Base-by-base conservation (phyloP, 2,888 invertebrate species). In the Stramonita haemastoma region DNA sequence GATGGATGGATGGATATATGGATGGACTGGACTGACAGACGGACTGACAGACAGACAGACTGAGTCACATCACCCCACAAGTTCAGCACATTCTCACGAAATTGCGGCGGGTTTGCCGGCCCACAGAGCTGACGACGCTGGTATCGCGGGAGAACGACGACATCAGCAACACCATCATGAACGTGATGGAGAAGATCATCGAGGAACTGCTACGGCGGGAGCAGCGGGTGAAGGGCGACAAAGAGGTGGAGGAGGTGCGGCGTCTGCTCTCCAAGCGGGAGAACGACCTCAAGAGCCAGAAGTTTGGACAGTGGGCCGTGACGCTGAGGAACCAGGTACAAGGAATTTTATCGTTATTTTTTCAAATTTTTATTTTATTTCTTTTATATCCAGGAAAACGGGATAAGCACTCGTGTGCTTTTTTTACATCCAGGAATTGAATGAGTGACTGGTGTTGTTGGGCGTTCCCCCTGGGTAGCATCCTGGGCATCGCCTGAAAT, bases 251-350 rank as follows among this genome's bases (percentile, higher is more conserved):
- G 81, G 77, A 83, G n/a, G 89, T 90, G n/a, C 57, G 46, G 79
- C 87, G 34, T 11, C 83, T 89, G 56, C 87, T 89, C 60, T 89
- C 46, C 56, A 90, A 89, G 34, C 66, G 36, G 0, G 89, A 87
- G 36, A 86, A 60, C 5, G 86, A 91, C 66, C 87, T 88, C 36
- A 92, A 90, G 57, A 85, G 81, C 36, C 92, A 90, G 88, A 70
- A 56, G 22, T 92, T 91, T 87, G 90, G 89, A 32, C 92, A 92
- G 87, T 92, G 92, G 92, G 91, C 91, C 26, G 89, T 90, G 6
- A 84, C 70, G 26, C 70, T 91, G 79, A 87, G 84, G 46, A 87
- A 90, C 36, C 87, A 87, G 60, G 89, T 91, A 36, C 77, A 77
- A 56, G 81, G 34, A 86, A 81, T n/a, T n/a, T n/a, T 17, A 60